Base-by-base conservation (phyloP, 2,888 invertebrate genomes). In the Gari tellinella region DNA sequence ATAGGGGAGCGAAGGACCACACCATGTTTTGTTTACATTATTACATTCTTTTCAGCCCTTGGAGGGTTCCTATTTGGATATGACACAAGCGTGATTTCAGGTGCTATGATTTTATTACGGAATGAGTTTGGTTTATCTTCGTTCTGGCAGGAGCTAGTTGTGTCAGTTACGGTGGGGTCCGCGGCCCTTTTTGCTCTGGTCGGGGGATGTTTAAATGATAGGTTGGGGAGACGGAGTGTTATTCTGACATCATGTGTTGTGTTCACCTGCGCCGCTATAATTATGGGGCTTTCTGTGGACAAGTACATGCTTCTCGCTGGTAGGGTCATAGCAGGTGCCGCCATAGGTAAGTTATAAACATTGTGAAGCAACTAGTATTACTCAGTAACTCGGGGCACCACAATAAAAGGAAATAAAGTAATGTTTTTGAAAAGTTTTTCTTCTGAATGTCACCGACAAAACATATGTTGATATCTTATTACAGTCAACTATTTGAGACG, bases 11-110 rank as follows among this genome's bases (percentile, higher is more conserved):
- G 76, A 51, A 49, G 74, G 10, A 69, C 74, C 56, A 88, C 88
- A 12, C 87, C 88, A 17, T 66, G 80, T 17, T 88, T 88, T 76
- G 84, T 90, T 43, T 86, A 86, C 63, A 23, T 86, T n/a, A 68
- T 91, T 41, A 83, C 91, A 21, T 84, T 88, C 61, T 88, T 91
- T 75, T 85, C 90, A 1, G 88, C 90, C 25, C 87, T 91, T 45
- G 93, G 93, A 3, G 93, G 93, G 2, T 93, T 93, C 81, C 88
- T 94, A n/a, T 94, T 94, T 85, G 94, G 94, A 19, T 94, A 94
- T 86, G 94, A 94, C 82, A 94, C 94, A 0, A 94, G 94, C 14
- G 93, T 94, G 40, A 64, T 65, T 21, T 93, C 93, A 0, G 93
- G 93, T 12, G 93, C 93, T 8, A 92, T 93, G 91, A 86, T 92